Conservation (phyloP, 2,113 vertebrate genomes). For the Rhodinocichla rosea region DNA sequence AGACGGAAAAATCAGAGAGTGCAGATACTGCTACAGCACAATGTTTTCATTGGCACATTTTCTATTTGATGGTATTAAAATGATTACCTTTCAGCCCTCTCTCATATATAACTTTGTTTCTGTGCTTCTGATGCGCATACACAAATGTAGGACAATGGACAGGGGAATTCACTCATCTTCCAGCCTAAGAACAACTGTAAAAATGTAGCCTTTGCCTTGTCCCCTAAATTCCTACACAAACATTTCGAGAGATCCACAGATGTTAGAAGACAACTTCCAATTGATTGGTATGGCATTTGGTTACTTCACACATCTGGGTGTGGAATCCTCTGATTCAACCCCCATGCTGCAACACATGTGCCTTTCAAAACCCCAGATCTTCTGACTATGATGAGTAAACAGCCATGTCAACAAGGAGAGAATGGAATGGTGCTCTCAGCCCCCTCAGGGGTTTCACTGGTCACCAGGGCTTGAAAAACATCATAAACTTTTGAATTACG, state of each 20-base stretch:
- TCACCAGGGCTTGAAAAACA: neutral
- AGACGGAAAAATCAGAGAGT: neutral
- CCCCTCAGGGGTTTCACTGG: neutral
- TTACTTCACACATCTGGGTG: neutral
- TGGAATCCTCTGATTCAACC: neutral
- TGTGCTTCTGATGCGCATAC: neutral
- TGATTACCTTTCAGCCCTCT: neutral
- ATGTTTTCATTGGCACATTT: neutral
- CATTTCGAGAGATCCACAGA: neutral
- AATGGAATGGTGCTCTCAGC: too few relatives aligned
- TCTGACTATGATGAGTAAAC: neutral
- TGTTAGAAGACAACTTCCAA: neutral
- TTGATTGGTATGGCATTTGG: neutral
- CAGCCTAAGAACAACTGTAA: neutral
- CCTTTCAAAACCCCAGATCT: neutral
- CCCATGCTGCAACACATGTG: neutral
- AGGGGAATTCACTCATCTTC: neutral
- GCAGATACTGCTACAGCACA: neutral
- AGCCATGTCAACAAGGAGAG: neutral
- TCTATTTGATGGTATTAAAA: neutral
- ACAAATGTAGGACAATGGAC: neutral
- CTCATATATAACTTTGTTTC: neutral
- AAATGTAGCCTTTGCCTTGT: neutral
- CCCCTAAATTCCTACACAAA: neutral
- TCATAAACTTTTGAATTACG: neutral